These are phyloP conservation scores for Lacerta bilineata DNA, from an alignment of 2,797 vertebrate species.

Conservation along the genomic window DNA sequence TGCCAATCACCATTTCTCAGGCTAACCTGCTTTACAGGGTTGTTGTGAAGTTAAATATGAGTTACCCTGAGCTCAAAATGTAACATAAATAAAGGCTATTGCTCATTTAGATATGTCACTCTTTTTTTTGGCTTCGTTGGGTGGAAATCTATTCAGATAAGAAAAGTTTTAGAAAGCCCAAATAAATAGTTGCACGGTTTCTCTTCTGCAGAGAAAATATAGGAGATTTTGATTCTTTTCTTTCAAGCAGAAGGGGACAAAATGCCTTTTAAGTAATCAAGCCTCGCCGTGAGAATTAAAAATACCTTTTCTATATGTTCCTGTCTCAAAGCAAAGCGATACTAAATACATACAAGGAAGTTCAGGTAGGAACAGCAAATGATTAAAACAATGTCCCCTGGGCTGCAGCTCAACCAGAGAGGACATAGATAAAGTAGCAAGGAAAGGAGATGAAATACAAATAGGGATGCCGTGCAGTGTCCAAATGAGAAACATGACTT, in stretches of 20 bases:
- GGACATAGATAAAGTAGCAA: conserved; percentile 75
- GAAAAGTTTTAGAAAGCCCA: conserved; percentile 30
- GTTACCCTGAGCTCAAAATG: not conserved
- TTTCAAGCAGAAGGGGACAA: conserved; percentile 67
- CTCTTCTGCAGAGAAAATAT: conserved; percentile 54
- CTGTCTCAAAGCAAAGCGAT: conserved; percentile 70
- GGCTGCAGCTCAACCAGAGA: conserved; percentile 48
- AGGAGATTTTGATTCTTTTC: conserved; percentile 69
- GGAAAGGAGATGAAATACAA: conserved; percentile 75
- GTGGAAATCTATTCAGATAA: not conserved
- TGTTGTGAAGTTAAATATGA: not conserved
- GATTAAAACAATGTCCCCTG: conserved; percentile 78
- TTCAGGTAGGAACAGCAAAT: conserved; percentile 75
- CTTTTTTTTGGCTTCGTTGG: not conserved
- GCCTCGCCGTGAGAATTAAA: conserved; percentile 72
- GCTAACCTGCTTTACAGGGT: not conserved
- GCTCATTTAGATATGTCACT: not conserved
- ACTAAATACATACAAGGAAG: conserved; percentile 76
- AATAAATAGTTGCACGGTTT: conserved; percentile 34
- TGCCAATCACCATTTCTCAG: not conserved
- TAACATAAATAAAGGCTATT: not conserved
- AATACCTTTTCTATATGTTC: conserved; percentile 77
- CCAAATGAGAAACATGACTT: conserved; percentile 74
- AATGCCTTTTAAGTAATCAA: conserved; percentile 71
- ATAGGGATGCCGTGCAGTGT: conserved; percentile 71